Evolutionary conservation across 2,113 vertebrate genomes (phyloP).

Genomic region (Dicaeum eximium): DNA sequence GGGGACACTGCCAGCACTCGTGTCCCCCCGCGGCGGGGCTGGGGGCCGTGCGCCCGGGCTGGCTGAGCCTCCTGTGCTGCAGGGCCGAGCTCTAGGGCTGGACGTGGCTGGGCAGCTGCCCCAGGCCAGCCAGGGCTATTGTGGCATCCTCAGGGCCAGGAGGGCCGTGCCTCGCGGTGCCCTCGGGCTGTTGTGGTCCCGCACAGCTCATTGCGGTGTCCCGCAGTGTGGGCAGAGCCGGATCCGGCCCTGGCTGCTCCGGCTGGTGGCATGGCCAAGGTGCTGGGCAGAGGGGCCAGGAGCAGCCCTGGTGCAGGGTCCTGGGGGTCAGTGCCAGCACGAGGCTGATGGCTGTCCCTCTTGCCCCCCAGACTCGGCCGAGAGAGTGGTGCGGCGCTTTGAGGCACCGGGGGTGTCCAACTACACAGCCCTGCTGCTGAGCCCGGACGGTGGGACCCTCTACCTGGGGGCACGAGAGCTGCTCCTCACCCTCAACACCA

Average conservation of each 20-base stretch:
- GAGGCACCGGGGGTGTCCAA: slow-evolving; percentile 75
- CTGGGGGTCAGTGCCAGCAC: fast-evolving
- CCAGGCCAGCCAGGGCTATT: not conserved
- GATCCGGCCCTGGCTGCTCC: not conserved
- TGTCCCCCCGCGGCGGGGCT: fast-evolving
- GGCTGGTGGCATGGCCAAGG: fast-evolving
- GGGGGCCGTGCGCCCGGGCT: not conserved
- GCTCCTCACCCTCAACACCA: slow-evolving; percentile 82
- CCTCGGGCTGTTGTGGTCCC: fast-evolving
- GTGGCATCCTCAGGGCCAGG: fast-evolving
- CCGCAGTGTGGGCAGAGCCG: fast-evolving
- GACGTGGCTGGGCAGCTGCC: not conserved
- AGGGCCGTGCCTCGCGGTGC: not conserved
- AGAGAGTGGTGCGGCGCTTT: slow-evolving; percentile 77
- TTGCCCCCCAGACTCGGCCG: slow-evolving; percentile 54
- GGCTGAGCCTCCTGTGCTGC: not conserved
- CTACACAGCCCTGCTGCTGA: slow-evolving; percentile 87
- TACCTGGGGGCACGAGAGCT: slow-evolving; percentile 86
- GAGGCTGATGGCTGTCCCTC: not conserved
- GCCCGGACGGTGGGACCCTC: slow-evolving; percentile 76
- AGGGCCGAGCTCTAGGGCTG: not conserved
- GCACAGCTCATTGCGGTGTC: fast-evolving
- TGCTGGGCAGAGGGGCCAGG: not conserved
- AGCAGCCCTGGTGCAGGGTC: fast-evolving
- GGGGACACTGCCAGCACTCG: fast-evolving